Conservation (phyloP, 1,140 invertebrate genomes). For the Lithobius niger region DNA sequence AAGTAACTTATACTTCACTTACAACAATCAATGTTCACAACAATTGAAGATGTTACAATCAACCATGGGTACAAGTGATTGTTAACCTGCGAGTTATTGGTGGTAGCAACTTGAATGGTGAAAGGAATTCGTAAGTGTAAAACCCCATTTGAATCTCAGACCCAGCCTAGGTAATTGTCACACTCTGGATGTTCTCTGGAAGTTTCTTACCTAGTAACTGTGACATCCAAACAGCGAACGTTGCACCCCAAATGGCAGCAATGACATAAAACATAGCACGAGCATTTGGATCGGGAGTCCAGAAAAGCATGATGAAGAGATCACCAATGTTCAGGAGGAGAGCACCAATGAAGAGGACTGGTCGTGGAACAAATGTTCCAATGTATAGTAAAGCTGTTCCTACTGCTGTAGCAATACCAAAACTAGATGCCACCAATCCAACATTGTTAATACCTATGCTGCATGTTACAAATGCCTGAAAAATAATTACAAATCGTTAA, state of each 20-base stretch:
- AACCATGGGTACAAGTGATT: too few relatives aligned
- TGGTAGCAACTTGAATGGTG: too few relatives aligned
- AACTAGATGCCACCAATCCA: conserved; percentile 91
- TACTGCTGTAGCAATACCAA: conserved; percentile 76
- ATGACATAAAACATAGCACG: conserved; percentile 76
- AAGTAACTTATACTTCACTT: too few relatives aligned
- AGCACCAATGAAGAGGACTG: conserved; percentile 66
- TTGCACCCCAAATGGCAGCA: conserved; percentile 84
- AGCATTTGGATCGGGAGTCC: conserved; percentile 68
- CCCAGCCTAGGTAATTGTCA: too few relatives aligned
- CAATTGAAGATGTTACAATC: too few relatives aligned
- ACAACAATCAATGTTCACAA: too few relatives aligned
- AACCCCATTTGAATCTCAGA: too few relatives aligned
- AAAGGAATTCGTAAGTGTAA: too few relatives aligned
- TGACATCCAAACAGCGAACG: conserved; percentile 94
- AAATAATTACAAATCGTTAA: too few relatives aligned
- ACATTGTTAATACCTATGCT: conserved; percentile 76
- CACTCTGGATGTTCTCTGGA: too few relatives aligned
- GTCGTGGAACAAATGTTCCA: conserved; percentile 80
- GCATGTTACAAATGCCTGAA: conserved; percentile 81
- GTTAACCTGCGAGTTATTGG: too few relatives aligned
- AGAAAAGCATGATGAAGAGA: conserved; percentile 61
- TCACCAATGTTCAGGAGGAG: conserved; percentile 59
- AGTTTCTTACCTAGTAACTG: conserved; percentile 93
- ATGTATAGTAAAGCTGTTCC: conserved; percentile 79